These are phyloP conservation scores for Isoperla grammatica DNA, from an alignment of 2,888 invertebrate genomes.

Conservation along the genomic window DNA sequence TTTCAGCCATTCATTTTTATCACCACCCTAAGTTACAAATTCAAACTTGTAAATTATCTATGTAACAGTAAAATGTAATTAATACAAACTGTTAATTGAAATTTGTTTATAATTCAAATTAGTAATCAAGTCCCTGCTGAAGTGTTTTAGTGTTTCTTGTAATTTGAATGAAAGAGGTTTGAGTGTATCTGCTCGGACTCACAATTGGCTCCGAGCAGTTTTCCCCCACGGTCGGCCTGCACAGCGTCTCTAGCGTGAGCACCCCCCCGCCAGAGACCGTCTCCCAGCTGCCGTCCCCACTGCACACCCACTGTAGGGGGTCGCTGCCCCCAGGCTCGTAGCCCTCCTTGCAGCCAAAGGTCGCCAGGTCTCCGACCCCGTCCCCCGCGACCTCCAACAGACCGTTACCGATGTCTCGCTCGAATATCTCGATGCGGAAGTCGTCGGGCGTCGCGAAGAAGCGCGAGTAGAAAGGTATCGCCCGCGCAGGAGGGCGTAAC, in stretches of 20 bases:
- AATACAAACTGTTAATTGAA: too few relatives aligned
- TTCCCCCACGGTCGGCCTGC: not conserved
- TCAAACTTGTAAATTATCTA: too few relatives aligned
- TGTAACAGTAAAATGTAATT: too few relatives aligned
- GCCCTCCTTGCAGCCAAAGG: slow-evolving; percentile 18
- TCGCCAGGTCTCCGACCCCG: slow-evolving; percentile 32
- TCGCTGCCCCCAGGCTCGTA: not conserved
- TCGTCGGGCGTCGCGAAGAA: not conserved
- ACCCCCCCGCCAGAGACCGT: not conserved
- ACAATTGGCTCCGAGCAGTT: not conserved
- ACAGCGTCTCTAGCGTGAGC: not conserved
- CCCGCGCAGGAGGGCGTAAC: slow-evolving; percentile 37
- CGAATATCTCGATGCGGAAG: slow-evolving; percentile 10
- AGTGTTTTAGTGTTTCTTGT: too few relatives aligned
- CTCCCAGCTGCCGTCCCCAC: slow-evolving; percentile 8
- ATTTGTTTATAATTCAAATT: too few relatives aligned
- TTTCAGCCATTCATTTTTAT: too few relatives aligned
- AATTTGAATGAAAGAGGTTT: too few relatives aligned
- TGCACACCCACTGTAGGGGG: slow-evolving; percentile 6
- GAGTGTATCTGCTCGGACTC: too few relatives aligned
- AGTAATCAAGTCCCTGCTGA: too few relatives aligned
- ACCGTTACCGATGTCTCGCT: slow-evolving; percentile 18
- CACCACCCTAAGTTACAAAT: too few relatives aligned
- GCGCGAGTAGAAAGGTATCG: slow-evolving; percentile 11
- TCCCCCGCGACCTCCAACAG: slow-evolving; percentile 32